phyloP scores from a whole-genome alignment of 2,888 invertebrate genomes.

The Idaea dimidiata region DNA sequence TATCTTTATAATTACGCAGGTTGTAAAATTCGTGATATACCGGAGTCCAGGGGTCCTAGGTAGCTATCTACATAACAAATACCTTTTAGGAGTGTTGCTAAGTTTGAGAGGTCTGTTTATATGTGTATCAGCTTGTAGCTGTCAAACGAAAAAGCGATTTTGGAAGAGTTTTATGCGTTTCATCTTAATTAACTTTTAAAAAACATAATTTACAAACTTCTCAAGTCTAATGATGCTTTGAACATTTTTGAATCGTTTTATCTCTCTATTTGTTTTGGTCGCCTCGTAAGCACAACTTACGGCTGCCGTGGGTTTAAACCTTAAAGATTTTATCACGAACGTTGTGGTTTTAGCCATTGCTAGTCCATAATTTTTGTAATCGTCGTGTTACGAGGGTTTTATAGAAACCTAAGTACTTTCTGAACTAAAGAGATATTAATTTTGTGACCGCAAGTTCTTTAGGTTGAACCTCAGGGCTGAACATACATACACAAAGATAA shows the following conservation, averaged over 20 bases:
- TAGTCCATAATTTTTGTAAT: not conserved
- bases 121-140: too few species aligned
- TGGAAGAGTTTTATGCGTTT: too few species aligned
- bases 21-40: too few species aligned
- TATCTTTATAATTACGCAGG: too few species aligned
- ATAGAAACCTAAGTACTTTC: not conserved
- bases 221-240: not conserved
- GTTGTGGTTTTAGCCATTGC: not conserved
- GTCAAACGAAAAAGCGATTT: too few species aligned
- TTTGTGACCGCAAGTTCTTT: not conserved
- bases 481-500: not conserved
- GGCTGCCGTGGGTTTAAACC: not conserved
- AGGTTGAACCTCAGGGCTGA: too few species aligned
- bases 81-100: too few species aligned
- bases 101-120: too few species aligned
- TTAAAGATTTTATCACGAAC: not conserved
- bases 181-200: too few species aligned
- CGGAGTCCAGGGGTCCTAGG: too few species aligned
- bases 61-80: too few species aligned
- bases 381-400: not conserved
- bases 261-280: not conserved
- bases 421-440: not conserved
- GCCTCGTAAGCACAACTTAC: not conserved
- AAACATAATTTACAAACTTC: too few species aligned
- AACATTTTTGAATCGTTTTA: not conserved